Conservation (phyloP, 1,140 invertebrate genomes). For the Melipona quadrifasciata region DNA sequence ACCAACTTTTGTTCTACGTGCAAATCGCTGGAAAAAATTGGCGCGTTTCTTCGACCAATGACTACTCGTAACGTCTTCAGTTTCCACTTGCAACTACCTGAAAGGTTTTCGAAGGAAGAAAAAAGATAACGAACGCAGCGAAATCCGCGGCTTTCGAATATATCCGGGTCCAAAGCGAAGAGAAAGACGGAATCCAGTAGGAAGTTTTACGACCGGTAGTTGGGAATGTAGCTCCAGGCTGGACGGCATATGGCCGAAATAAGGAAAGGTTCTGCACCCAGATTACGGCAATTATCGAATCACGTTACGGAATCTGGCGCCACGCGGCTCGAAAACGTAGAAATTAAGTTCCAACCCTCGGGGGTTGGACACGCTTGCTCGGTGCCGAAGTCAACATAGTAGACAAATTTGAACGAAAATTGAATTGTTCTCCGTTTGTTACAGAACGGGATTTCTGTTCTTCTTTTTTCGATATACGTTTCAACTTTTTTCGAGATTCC, state of each 20-base stretch:
- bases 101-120: no score
- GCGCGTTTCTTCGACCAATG: no score
- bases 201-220: constrained; percentile 73
- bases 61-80: no score
- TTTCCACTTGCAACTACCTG: no score
- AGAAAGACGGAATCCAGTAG: constrained; percentile 44
- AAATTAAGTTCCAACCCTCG: constrained; percentile 17
- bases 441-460: no score
- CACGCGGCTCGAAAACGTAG: constrained; percentile 25
- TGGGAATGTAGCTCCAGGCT: constrained; percentile 60
- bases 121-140: not conserved
- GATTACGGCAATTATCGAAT: constrained; percentile 78
- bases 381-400: not conserved
- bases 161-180: not conserved
- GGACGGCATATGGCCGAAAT: constrained; percentile 71
- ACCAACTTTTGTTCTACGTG: no score
- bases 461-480: no score
- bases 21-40: no score
- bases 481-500: no score
- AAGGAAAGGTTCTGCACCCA: constrained; percentile 69
- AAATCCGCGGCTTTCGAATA: not conserved
- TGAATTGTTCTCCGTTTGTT: not conserved
- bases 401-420: not conserved
- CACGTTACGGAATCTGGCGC: constrained; percentile 68
- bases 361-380: not conserved